Base-by-base conservation (phyloP, 2,888 invertebrate species). In the Caenorhabditis sp. region DNA sequence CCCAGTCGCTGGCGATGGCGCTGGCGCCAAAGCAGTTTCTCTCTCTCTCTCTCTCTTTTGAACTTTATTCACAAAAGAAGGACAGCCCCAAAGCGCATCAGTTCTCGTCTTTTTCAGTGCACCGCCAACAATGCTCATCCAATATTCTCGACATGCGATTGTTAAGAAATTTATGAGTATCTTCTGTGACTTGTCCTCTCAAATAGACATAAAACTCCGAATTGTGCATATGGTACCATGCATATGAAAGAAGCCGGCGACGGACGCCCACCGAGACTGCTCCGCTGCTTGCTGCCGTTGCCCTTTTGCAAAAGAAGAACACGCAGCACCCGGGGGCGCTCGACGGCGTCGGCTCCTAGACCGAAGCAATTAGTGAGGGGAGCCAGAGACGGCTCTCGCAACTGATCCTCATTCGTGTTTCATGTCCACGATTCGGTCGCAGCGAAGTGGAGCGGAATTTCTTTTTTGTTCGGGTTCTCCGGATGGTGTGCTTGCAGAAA, bases 101-200 rank as follows among this genome's bases (percentile, higher is more conserved):
- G 35, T 32, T 24, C 11, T n/a, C 39, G 22, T 13, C 13, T 32
- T 27, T 20, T 45, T 65, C 58, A 13, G 58, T 46, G 58, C 59
- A 27, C 70, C 66, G 66, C 39, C 50, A 46, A 66, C 66, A 66
- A 66, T 66, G 48, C 53, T 70, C 70, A 70, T 70, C 59, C 70
- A 53, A 45, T 50, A 76, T 76, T 76, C 76, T 59, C 45, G 70
- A 70, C 76, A 76, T 76, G 76, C 76, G 76, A 76, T 76, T 76
- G 76, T 76, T 76, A 70, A 71, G 76, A 76, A 76, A 76, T 76
- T 76, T 76, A 76, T 76, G 76, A 76, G 76, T 70, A 76, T 70
- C 76, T 63, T 70, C 58, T 68, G 63, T 74, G 68, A 56, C 68
- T 75, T 75, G 61, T 63, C 62, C 62, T 52, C 52, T 59, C 59